These are phyloP conservation scores for Sarcophaga rosellei DNA, from an alignment of 2,888 invertebrate species.

Conservation along the genomic window DNA sequence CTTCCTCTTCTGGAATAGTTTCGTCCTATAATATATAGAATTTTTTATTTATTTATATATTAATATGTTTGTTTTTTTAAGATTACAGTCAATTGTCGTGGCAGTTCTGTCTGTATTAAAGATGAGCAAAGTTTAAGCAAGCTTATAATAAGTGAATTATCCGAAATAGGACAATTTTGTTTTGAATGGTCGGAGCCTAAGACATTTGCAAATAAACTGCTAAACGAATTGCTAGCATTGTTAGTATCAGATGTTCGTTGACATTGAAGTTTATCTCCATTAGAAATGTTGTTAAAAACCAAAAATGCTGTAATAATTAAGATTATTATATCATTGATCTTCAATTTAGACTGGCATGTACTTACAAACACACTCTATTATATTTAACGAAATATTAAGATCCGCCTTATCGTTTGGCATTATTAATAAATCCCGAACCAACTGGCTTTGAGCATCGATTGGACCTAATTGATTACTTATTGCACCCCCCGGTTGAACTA, in stretches of 20 bases:
- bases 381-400: conserved; percentile 87
- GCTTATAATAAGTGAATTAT: conserved; percentile 87
- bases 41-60: background rate
- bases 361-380: conserved; percentile 87
- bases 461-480: conserved; percentile 86
- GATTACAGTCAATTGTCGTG: conserved; percentile 81
- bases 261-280: conserved; percentile 83
- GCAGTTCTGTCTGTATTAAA: conserved; percentile 85
- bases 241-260: conserved; percentile 82
- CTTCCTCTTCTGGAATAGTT: conserved; percentile 81
- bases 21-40: conserved; percentile 74
- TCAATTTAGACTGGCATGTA: background rate
- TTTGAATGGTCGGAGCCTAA: conserved; percentile 85
- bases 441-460: conserved; percentile 88
- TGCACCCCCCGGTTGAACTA: conserved; percentile 86
- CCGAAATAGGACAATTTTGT: conserved; percentile 86
- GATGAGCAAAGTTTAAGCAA: conserved; percentile 86
- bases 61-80: background rate
- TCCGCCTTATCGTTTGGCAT: conserved; percentile 86
- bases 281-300: conserved; percentile 83
- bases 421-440: conserved; percentile 86
- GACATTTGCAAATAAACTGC: conserved; percentile 89
- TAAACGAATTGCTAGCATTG: conserved; percentile 84
- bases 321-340: background rate
- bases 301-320: conserved; percentile 80